These are phyloP conservation scores for Aplysina aerophoba DNA, from an alignment of 37 sponge, comb jelly and placozoan genomes.

Conservation along the genomic window DNA sequence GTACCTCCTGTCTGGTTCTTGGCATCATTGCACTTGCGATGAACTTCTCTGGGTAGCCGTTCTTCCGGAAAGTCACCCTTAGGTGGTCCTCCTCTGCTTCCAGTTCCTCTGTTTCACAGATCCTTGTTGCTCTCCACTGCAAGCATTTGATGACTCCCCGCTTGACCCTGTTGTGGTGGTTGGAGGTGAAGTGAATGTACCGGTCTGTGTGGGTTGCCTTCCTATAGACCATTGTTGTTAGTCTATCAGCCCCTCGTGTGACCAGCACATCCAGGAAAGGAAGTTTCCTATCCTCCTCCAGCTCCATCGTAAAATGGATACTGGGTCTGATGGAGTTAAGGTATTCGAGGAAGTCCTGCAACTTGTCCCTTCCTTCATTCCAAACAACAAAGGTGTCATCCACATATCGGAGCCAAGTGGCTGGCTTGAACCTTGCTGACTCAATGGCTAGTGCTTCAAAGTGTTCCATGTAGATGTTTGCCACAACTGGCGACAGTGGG, in stretches of 20 bases:
- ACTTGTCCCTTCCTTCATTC: neutral
- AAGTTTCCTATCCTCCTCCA: neutral
- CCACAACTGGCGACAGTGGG: slow-evolving; percentile 29
- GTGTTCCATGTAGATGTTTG: slow-evolving; percentile 27
- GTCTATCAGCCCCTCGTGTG: neutral
- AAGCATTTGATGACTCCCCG: slow-evolving; percentile 17
- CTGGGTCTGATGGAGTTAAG: slow-evolving; percentile 14
- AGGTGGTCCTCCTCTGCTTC: no score
- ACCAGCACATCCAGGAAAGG: neutral
- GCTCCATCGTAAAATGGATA: slow-evolving; percentile 15
- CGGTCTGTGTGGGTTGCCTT: slow-evolving; percentile 3
- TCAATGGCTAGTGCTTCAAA: neutral
- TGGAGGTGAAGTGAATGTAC: neutral
- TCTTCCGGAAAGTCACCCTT: no score
- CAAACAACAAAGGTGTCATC: slow-evolving; percentile 31
- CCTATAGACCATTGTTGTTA: neutral
- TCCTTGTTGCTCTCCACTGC: neutral
- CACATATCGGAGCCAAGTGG: slow-evolving; percentile 26
- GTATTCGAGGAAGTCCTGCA: neutral
- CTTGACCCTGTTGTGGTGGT: slow-evolving; percentile 2
- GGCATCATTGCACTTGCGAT: neutral
- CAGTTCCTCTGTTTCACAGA: neutral
- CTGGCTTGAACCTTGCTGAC: neutral
- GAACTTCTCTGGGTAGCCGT: neutral
- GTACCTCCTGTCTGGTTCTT: no score